Evolutionary conservation across 2,888 invertebrate species (phyloP), one percentile per base, ranked within the genome.

Genomic region (Spodoptera littoralis): DNA sequence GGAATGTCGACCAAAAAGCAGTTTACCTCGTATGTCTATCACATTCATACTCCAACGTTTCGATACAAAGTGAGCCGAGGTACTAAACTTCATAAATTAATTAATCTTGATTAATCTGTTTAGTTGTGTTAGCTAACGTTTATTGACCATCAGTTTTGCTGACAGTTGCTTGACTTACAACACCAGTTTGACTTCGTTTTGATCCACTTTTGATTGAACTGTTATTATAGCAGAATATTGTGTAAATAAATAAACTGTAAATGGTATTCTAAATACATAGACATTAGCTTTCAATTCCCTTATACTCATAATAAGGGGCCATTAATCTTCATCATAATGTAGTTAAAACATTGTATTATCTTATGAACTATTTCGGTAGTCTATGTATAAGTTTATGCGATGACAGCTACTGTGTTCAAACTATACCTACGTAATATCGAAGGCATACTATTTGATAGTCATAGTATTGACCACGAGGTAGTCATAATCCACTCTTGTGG

Each of bases 71-170:
- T 60, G 63, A 54, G 60, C 44, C 52, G 58, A 65, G 64, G 64
- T 56, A 60, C 8, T 61, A 12, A 72, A 70, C 62, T 73, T 57
- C 55, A 56, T 70, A 65, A 73, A 70, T 73, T 56, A 68, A 77
- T 73, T 63, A 69, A 69, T 77, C 63, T 71, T 77, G 60, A 66
- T 77, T 77, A 71, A 77, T 74, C 64, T 74, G 61, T 69, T 69
- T 72, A 69, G 77, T 74, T 77, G 49, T 42, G 56, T 60, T 60
- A 52, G 70, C 51, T 63, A 67, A 76, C 43, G 54, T 65, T 71
- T 68, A 71, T 62, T 61, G 65, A 66, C 68, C 65, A 51, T 74
- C 69, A 68, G 64, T 74, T 71, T 53, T 27, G 66, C 60, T 60
- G 71, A 70, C 64, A 61, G 54, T 47, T 64, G 55, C 55, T 75